Conservation (phyloP, 2,113 vertebrate species). For the Rhea americana region DNA sequence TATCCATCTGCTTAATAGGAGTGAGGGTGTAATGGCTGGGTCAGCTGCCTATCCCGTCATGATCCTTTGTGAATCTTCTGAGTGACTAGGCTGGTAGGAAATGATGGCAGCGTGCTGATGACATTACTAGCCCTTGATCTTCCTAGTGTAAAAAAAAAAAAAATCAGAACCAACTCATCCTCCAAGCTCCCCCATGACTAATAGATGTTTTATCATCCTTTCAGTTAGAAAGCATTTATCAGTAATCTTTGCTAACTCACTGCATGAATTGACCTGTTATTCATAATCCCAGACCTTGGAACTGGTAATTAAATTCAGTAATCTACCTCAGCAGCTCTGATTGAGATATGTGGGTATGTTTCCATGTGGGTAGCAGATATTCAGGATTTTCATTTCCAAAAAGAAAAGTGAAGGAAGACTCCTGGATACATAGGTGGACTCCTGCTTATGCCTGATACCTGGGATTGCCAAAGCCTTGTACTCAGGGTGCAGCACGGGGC, state of each 20-base stretch:
- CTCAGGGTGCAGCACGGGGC: not conserved
- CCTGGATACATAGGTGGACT: not conserved
- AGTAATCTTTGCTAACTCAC: slow-evolving; percentile 74
- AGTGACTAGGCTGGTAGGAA: slow-evolving; percentile 41
- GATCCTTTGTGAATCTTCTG: not conserved
- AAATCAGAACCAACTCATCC: slow-evolving; percentile 29
- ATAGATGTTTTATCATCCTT: slow-evolving; percentile 75
- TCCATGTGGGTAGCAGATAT: slow-evolving; percentile 17
- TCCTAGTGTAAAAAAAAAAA: not conserved
- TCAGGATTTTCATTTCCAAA: slow-evolving; percentile 17
- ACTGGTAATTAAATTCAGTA: slow-evolving; percentile 76
- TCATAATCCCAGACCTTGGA: slow-evolving; percentile 69
- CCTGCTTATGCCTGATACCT: slow-evolving; percentile 10
- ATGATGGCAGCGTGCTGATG: slow-evolving; percentile 12
- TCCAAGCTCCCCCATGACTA: slow-evolving; percentile 62
- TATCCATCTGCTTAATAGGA: slow-evolving; percentile 5
- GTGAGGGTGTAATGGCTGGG: not conserved
- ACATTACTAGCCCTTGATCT: slow-evolving; percentile 43
- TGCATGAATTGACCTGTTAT: slow-evolving; percentile 72
- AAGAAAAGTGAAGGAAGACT: slow-evolving; percentile 5
- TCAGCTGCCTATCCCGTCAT: not conserved
- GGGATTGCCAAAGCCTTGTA: not conserved
- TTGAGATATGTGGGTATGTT: not conserved
- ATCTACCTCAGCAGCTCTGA: slow-evolving; percentile 54
- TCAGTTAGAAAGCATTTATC: slow-evolving; percentile 76